Conservation (phyloP, 2,113 vertebrate species). For the Leptocoma aspasia region DNA sequence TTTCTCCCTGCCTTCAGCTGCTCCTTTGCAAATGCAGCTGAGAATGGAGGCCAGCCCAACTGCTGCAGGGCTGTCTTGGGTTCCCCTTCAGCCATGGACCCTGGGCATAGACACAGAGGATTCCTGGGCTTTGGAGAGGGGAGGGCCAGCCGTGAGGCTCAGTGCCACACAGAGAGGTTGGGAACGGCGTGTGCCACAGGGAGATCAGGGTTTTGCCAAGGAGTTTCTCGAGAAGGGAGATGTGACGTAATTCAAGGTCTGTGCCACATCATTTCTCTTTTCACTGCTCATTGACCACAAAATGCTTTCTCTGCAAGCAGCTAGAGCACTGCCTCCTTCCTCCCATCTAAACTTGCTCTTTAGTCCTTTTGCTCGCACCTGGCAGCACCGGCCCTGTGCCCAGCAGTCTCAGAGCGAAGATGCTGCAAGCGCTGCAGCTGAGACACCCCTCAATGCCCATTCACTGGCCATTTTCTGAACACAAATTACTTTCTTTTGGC, state of each 20-base stretch:
- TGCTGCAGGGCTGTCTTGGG: background rate
- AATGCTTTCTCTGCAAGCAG: background rate
- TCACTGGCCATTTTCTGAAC: fast-evolving
- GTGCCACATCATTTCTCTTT: background rate
- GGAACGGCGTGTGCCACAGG: fast-evolving
- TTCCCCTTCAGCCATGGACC: background rate
- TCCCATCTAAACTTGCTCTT: background rate
- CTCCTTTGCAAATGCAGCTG: background rate
- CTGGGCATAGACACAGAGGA: background rate
- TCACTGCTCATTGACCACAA: background rate
- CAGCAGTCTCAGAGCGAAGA: background rate
- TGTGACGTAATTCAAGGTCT: background rate
- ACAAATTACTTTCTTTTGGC: background rate
- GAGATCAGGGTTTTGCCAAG: background rate
- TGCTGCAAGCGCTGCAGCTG: background rate
- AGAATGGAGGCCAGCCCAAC: background rate
- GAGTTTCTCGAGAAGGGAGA: background rate
- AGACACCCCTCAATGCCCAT: background rate
- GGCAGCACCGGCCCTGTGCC: fast-evolving
- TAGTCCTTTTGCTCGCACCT: fast-evolving
- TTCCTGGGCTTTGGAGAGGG: background rate
- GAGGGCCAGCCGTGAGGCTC: fast-evolving
- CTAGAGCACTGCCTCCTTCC: background rate
- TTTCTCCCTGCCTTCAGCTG: background rate
- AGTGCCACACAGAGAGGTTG: background rate